These are phyloP conservation scores for Agrotis clavis DNA, from an alignment of 2,888 invertebrate genomes.

Conservation along the genomic window DNA sequence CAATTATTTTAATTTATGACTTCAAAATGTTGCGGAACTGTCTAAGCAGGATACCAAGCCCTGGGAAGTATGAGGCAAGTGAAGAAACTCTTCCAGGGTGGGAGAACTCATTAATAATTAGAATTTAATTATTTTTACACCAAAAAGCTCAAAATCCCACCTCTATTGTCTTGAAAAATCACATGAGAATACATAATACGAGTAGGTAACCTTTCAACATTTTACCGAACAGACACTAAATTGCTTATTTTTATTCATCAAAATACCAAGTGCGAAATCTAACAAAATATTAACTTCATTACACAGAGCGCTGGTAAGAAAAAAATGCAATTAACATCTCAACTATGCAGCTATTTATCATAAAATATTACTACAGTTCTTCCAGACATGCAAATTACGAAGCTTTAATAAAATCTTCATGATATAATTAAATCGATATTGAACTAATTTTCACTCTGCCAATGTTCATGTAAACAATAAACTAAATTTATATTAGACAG, in stretches of 20 bases:
- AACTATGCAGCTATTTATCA: conserved; percentile 24
- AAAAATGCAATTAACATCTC: conserved; percentile 30
- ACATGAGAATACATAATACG: too few relatives aligned
- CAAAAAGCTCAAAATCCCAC: too few relatives aligned
- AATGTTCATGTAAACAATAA: conserved; percentile 47
- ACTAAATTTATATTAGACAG: conserved; percentile 37
- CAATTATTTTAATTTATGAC: too few relatives aligned
- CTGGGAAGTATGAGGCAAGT: too few relatives aligned
- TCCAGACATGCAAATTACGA: conserved; percentile 15
- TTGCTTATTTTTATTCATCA: background rate
- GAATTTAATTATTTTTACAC: too few relatives aligned
- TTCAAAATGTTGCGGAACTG: too few relatives aligned
- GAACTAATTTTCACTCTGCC: conserved; percentile 32
- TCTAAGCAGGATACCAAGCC: too few relatives aligned
- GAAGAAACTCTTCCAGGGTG: too few relatives aligned
- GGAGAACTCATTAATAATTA: too few relatives aligned
- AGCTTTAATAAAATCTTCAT: conserved; percentile 27
- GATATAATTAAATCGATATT: conserved; percentile 38
- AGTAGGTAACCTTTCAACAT: too few relatives aligned
- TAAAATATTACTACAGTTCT: conserved; percentile 9
- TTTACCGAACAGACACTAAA: too few relatives aligned
- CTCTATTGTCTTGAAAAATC: too few relatives aligned
- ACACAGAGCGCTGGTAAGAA: conserved; percentile 9
- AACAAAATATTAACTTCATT: conserved; percentile 11
- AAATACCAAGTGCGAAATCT: background rate